Evolutionary conservation across 2,888 invertebrate species (phyloP), one percentile per base, ranked within the genome.

Genomic region (Branchellion lobata): DNA sequence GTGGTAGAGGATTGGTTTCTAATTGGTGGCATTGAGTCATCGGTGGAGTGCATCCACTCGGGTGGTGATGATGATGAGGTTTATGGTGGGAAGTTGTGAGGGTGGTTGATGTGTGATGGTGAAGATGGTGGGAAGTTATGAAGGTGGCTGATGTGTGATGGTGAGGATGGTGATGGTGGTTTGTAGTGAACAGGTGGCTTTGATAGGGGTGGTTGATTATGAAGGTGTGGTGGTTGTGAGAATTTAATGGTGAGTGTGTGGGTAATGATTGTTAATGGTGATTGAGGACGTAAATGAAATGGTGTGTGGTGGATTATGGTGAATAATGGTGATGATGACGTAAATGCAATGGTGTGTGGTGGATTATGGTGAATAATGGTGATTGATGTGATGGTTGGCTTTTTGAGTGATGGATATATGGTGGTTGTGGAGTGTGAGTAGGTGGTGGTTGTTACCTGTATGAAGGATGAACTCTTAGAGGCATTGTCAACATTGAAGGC

Each of bases 401-500:
- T 51, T 51, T 18, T 11, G 14, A 21, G 14, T 21, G 29, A 27
- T 21, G n/a, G 24, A n/a, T 65, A 3, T 5, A 21, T 8, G 24
- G 65, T 27, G 8, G 27, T 69, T 21, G 29, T 18, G 69, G 33
- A 69, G 2, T 29, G 18, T n/a, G n/a, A n/a, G n/a, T n/a, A n/a
- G n/a, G n/a, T n/a, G n/a, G n/a, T n/a, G 40, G 40, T 14, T 8
- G 53, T 1, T 18, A 81, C 81, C 79, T 79, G 71, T 24, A 79
- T 81, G 51, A 81, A 73, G 40, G 24, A 33, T 24, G 81, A 79
- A 75, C 79, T 81, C 34, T 81, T 75, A 21, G 72, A 73, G 29
- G 72, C 81, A 69, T 81, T 81, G 24, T 53, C 53, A 74, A 81
- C 79, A 51, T 81, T 81, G 69, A 81, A 81, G 11, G 74, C 79